Evolutionary conservation across 1,140 invertebrate species (phyloP).

Genomic region (Lepidurus arcticus): DNA sequence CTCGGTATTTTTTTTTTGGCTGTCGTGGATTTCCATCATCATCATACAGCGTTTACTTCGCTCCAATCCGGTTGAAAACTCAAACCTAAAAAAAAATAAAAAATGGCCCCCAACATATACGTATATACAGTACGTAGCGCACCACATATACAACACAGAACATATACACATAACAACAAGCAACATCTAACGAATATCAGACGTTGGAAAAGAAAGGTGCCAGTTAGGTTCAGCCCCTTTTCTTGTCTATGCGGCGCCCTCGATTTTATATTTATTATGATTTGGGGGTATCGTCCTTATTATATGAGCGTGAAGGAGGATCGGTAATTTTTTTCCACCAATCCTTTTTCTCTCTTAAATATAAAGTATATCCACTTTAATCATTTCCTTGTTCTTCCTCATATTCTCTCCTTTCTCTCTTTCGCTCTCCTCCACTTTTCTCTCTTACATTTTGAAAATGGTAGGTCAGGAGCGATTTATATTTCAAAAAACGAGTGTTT

Average conservation of each 20-base stretch:
- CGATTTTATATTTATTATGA: slow-evolving; percentile 22
- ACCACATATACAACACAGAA: background rate
- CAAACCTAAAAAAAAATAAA: slow-evolving; percentile 8
- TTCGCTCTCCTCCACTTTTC: slow-evolving; percentile 17
- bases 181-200: slow-evolving; percentile 3
- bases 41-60: background rate
- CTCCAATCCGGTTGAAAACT: slow-evolving; percentile 7
- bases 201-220: slow-evolving; percentile 21
- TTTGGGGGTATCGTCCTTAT: slow-evolving; percentile 16
- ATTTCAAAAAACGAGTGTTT: background rate
- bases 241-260: slow-evolving; percentile 17
- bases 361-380: slow-evolving; percentile 23
- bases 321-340: slow-evolving; percentile 9
- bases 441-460: background rate
- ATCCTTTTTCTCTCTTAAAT: slow-evolving; percentile 25
- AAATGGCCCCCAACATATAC: background rate
- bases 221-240: slow-evolving; percentile 21
- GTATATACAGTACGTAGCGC: background rate
- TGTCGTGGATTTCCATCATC: background rate
- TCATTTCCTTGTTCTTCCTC: slow-evolving; percentile 25
- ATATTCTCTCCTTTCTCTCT: slow-evolving; percentile 2
- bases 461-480: background rate
- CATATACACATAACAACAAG: background rate
- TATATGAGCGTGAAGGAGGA: slow-evolving; percentile 21
- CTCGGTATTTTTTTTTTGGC: background rate